Conservation (phyloP, 2,113 vertebrate genomes). For the Kryptolebias marmoratus region DNA sequence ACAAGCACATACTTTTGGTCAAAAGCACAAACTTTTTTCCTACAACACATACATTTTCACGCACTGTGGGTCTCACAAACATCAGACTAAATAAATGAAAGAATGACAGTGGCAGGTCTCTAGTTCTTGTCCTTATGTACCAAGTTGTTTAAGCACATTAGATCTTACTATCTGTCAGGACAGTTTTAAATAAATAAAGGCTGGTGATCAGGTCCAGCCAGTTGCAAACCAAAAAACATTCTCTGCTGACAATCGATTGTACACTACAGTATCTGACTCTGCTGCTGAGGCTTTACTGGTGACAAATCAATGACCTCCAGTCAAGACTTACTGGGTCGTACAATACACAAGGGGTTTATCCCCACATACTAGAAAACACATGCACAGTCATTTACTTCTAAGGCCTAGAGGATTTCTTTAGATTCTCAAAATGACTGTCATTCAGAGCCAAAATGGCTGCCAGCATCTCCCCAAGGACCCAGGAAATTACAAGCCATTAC, state of each 20-base stretch:
- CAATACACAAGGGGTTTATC: constrained; percentile 49
- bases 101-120: background rate
- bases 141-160: background rate
- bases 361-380: background rate
- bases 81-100: too few relatives aligned
- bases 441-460: constrained; percentile 48
- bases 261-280: constrained; percentile 39
- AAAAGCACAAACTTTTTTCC: too few relatives aligned
- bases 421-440: constrained; percentile 19
- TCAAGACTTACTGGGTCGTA: constrained; percentile 58
- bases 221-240: constrained; percentile 30
- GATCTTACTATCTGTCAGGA: constrained; percentile 1
- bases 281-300: constrained; percentile 44
- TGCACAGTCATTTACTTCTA: constrained; percentile 7
- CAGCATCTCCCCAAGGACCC: constrained; percentile 24
- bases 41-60: too few relatives aligned
- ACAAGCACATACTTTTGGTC: too few relatives aligned
- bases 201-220: constrained; percentile 21
- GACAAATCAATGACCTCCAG: constrained; percentile 56
- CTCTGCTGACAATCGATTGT: constrained; percentile 34
- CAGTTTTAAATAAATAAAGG: background rate
- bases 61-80: too few relatives aligned
- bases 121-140: background rate
- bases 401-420: constrained; percentile 56
- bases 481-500: background rate